Base-by-base conservation (phyloP, 2,113 vertebrate genomes). In the Sinocyclocheilus grahami region DNA sequence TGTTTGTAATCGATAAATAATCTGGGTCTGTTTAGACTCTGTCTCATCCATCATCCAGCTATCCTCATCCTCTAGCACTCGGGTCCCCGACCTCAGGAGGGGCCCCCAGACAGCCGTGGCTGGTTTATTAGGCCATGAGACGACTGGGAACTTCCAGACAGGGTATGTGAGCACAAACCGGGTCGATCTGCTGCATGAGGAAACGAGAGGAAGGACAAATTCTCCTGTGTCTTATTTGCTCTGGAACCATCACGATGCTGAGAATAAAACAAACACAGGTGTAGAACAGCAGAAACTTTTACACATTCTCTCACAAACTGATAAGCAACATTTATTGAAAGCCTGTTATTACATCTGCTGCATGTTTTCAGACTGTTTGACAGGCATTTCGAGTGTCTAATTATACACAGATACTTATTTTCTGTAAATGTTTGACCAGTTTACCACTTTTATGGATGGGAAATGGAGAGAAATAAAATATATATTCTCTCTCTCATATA, bases 1-100 rank as follows among this genome's bases (percentile, higher is more conserved):
- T 89, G 91, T 92, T 86, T 80, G 84, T 88, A 91, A 93, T 94
- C 92, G 90, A 95, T 95, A 93, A 90, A 95, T 93, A 92, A 93
- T 94, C 87, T 75, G 72, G 88, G 92, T 92, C 89, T 91, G 85
- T 88, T 84, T 86, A 77, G 86, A 78, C 92, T 90, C 88, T 87
- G 53, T 65, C 79, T 83, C 90, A 91, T 93, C 88, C 88, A 92
- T 94, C 92, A 92, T 83, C 51, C 51, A 78, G 71, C 88, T 83
- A 81, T 85, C 78, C 87, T 76, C 90, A 88, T 84, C 80, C 86
- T 88, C 71, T 85, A 86, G 86, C 81, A 81, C 86, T 89, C 76
- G 77, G 84, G 77, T 77, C 80, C 13, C 82, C 14, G 74, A 8
- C 87, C 88, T 87, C 82, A 90, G 91, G 86, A 81, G 83, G 79